A percentile compares a stretch with the other conserved stretches of the same genome.
These are phyloP conservation scores for Acanthurus leucopareius DNA, from an alignment of 2,797 vertebrate genomes.

Conservation along the genomic window DNA sequence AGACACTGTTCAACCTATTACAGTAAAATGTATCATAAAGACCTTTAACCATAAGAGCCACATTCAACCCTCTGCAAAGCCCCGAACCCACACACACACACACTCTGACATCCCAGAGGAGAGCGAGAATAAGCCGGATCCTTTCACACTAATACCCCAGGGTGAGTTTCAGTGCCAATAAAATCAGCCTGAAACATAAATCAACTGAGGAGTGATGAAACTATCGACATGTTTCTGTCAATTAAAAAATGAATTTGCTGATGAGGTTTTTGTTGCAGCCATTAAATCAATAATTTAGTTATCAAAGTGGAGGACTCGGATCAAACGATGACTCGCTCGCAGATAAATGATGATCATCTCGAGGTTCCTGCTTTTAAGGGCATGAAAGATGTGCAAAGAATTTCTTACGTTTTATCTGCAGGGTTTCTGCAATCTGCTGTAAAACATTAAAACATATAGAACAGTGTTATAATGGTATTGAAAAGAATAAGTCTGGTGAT, in stretches of 20 bases:
- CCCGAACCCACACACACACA: background rate
- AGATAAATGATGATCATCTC: constrained; percentile 14
- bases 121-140: constrained; percentile 26
- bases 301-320: constrained; percentile 40
- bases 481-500: constrained; percentile 10
- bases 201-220: constrained; percentile 37
- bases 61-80: background rate
- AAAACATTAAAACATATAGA: constrained; percentile 14
- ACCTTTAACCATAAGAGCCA: constrained; percentile 11
- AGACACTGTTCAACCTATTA: too few species aligned
- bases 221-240: constrained; percentile 31
- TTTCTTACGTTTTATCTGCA: background rate
- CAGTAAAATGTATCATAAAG: background rate
- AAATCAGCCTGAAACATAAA: constrained; percentile 45
- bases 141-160: constrained; percentile 27
- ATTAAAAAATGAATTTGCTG: constrained; percentile 41
- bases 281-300: constrained; percentile 56
- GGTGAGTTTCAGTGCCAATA: constrained; percentile 46
- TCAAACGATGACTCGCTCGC: constrained; percentile 16
- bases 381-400: constrained; percentile 15
- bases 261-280: constrained; percentile 40
- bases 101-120: constrained; percentile 38
- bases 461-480: background rate
- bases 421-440: background rate
- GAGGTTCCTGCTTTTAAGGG: constrained; percentile 6